Evolutionary conservation across 2,888 invertebrate species (phyloP).

Genomic region (Torymus texanus): DNA sequence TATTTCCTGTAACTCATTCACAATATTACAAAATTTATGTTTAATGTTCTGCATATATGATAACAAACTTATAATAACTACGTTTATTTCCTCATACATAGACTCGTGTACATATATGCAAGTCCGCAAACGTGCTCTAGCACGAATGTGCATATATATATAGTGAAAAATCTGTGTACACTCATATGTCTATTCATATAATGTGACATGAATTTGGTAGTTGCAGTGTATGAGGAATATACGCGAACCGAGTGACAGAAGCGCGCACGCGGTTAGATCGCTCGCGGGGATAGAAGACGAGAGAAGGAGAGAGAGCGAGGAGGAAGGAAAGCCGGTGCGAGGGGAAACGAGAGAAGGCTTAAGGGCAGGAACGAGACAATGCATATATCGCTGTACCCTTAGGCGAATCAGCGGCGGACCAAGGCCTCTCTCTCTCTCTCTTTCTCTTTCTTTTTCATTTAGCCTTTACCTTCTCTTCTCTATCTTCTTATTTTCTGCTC

Average conservation of each 20-base stretch:
- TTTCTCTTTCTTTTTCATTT: conserved; percentile 21
- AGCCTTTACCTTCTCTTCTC: neutral
- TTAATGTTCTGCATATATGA: too few relatives aligned
- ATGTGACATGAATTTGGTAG: conserved; percentile 5
- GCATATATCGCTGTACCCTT: conserved; percentile 59
- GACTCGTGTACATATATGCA: too few relatives aligned
- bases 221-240: neutral
- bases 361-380: conserved; percentile 66
- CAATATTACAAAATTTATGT: too few relatives aligned
- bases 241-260: neutral
- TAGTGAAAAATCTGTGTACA: too few relatives aligned
- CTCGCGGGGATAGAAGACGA: neutral
- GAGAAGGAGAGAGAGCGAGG: conserved; percentile 9
- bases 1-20: too few relatives aligned
- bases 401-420: conserved; percentile 48
- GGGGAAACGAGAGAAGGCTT: conserved; percentile 53
- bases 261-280: neutral
- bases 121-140: too few relatives aligned
- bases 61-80: too few relatives aligned
- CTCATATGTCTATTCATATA: neutral
- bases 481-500: conserved; percentile 19
- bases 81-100: too few relatives aligned
- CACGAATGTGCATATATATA: too few relatives aligned
- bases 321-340: conserved; percentile 6
- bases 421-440: conserved; percentile 49